Conservation (phyloP, 2,888 invertebrate genomes). For the Cephus pulcher region DNA sequence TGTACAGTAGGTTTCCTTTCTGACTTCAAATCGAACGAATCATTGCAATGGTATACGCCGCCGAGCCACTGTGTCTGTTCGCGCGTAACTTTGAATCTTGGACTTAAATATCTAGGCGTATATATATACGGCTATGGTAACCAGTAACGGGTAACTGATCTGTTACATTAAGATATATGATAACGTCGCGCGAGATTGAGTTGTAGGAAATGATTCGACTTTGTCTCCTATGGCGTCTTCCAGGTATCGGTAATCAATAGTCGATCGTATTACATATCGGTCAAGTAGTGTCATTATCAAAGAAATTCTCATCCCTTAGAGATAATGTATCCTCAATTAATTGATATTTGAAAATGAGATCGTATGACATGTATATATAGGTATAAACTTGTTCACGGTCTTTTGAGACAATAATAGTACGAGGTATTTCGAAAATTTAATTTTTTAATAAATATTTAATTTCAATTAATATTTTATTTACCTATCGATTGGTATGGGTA, state of each 20-base stretch:
- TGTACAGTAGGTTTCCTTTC: neutral
- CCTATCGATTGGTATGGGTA: neutral
- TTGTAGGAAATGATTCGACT: slow-evolving; percentile 36
- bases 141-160: neutral
- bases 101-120: neutral
- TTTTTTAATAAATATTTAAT: neutral
- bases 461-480: too few species aligned
- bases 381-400: neutral
- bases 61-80: neutral
- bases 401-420: neutral
- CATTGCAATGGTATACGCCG: neutral
- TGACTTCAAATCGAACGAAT: neutral
- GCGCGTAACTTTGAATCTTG: neutral
- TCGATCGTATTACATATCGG: neutral
- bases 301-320: neutral
- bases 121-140: neutral
- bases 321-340: neutral
- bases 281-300: neutral
- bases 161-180: slow-evolving; percentile 18
- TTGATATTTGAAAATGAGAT: neutral
- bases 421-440: neutral
- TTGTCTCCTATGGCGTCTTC: neutral
- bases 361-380: neutral
- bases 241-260: neutral
- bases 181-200: slow-evolving; percentile 32